phyloP scores from a whole-genome alignment of 2,888 invertebrate species.

The Apodemia zela region DNA sequence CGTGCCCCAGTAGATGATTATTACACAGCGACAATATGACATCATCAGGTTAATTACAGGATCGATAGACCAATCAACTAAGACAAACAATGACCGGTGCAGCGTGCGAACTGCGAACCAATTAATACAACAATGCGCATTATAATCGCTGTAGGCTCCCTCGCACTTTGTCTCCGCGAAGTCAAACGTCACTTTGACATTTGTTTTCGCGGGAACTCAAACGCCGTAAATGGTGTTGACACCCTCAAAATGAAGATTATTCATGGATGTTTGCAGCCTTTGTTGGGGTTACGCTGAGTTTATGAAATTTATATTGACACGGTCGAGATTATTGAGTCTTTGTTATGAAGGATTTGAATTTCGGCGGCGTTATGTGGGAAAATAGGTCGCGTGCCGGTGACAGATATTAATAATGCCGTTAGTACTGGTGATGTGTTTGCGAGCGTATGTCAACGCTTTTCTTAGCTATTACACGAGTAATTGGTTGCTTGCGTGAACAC shows the following conservation, averaged over 20 bases:
- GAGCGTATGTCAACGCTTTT: not conserved
- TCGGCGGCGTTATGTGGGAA: constrained; percentile 46
- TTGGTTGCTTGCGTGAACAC: constrained; percentile 16
- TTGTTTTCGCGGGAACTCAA: constrained; percentile 65
- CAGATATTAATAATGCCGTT: constrained; percentile 63
- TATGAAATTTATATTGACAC: constrained; percentile 76
- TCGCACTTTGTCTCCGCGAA: constrained; percentile 53
- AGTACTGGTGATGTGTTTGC: constrained; percentile 27
- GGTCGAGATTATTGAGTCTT: constrained; percentile 69
- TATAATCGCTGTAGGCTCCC: constrained; percentile 55
- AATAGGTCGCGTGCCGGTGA: constrained; percentile 62
- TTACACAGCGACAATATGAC: not conserved
- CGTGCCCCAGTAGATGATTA: not conserved
- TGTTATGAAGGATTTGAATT: constrained; percentile 71
- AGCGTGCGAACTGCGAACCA: constrained; percentile 43
- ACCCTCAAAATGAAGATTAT: constrained; percentile 76
- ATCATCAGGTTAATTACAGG: constrained; percentile 31
- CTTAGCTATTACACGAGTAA: constrained; percentile 17
- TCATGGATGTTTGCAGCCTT: constrained; percentile 72
- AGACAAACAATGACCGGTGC: constrained; percentile 38
- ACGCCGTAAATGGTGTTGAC: constrained; percentile 63
- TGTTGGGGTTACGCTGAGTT: constrained; percentile 67
- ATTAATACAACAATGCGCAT: constrained; percentile 62
- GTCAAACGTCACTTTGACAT: constrained; percentile 54
- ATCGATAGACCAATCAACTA: constrained; percentile 34